phyloP scores from a whole-genome alignment of 92 coral and sea anemone species.

The Blastomussa wellsi region DNA sequence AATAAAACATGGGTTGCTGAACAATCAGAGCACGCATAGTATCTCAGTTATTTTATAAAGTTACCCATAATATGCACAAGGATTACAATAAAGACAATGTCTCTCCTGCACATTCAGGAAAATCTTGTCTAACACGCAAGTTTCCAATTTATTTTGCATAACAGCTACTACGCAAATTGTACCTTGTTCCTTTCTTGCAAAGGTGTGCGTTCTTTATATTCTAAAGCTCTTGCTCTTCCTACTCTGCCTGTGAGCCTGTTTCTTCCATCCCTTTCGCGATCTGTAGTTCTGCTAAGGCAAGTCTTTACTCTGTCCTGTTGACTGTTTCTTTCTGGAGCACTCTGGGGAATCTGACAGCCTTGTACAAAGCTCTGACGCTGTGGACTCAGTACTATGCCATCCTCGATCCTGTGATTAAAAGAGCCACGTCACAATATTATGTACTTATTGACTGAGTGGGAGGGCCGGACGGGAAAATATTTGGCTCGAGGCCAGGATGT shows the following conservation, averaged over 20 bases:
- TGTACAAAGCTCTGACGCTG: slow-evolving; percentile 98
- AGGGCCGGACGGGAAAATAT: no score
- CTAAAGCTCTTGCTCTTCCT: slow-evolving; percentile 81
- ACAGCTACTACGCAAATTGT: neutral
- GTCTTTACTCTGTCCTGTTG: slow-evolving; percentile 77
- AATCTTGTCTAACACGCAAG: neutral
- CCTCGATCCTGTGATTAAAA: slow-evolving; percentile 74
- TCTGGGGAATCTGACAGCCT: slow-evolving; percentile 95
- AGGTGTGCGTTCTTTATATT: slow-evolving; percentile 64
- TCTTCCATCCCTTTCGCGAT: slow-evolving; percentile 88
- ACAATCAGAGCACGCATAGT: no score
- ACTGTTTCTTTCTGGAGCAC: slow-evolving; percentile 76
- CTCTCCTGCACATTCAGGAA: no score
- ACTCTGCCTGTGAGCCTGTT: slow-evolving; percentile 90
- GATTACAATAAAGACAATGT: no score
- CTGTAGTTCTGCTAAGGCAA: slow-evolving; percentile 69
- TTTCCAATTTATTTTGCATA: no score
- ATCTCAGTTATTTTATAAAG: no score
- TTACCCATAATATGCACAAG: no score
- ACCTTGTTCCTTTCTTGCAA: slow-evolving; percentile 72
- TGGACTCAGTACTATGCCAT: slow-evolving; percentile 96
- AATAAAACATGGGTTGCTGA: no score
- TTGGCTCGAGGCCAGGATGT: no score
- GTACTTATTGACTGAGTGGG: no score
- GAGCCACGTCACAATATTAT: no score